Evolutionary conservation across 2,113 vertebrate genomes (phyloP).

Genomic region (Enhydra lutris): DNA sequence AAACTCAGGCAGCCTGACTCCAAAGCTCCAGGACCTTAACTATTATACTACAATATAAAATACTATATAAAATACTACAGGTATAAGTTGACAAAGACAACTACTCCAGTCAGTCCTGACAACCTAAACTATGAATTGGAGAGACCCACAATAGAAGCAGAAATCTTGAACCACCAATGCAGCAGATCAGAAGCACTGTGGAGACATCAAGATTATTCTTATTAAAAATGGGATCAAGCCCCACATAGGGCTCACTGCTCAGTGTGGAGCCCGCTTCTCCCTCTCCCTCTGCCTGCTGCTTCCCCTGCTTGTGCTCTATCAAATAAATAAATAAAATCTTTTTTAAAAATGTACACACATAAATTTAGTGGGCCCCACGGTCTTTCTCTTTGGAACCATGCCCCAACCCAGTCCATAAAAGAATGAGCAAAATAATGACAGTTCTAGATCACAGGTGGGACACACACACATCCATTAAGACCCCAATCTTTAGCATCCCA

Average conservation of each 20-base stretch:
- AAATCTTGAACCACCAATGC: neutral
- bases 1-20: neutral
- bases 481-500: neutral
- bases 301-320: too few species aligned
- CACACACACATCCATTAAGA: neutral
- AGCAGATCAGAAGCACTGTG: neutral
- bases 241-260: too few species aligned
- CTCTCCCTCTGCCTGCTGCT: too few species aligned
- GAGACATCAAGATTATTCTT: neutral
- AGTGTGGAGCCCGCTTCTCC: too few species aligned
- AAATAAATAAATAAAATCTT: too few species aligned
- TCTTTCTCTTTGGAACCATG: neutral
- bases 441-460: neutral
- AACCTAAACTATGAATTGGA: neutral
- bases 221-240: too few species aligned
- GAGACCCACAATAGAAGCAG: neutral
- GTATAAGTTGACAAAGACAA: neutral
- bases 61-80: neutral
- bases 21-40: neutral
- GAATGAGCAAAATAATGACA: neutral
- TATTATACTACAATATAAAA: neutral
- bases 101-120: neutral
- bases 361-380: neutral
- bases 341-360: neutral
- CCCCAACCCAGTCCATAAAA: neutral